Conservation (phyloP, 2,888 invertebrate genomes). For the Catocala fraxini region DNA sequence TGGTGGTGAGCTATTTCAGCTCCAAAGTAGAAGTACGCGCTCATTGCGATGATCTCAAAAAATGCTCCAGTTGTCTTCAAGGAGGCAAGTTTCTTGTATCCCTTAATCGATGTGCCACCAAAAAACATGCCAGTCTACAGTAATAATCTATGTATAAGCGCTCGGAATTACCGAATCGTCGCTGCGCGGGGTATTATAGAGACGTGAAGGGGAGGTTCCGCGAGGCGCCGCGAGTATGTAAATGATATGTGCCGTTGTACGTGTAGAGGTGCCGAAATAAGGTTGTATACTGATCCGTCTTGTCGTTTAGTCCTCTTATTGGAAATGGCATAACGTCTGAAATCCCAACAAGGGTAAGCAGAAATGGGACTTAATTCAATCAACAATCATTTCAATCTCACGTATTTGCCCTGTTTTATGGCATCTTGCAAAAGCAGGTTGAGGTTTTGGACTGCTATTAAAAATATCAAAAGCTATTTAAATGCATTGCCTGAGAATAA, state of each 20-base stretch:
- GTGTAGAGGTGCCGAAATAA: slow-evolving; percentile 6
- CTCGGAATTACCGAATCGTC: slow-evolving; percentile 39
- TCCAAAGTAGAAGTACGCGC: too few relatives aligned
- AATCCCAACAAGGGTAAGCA: too few relatives aligned
- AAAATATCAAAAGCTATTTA: too few relatives aligned
- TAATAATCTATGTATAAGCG: slow-evolving; percentile 31
- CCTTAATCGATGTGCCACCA: neutral
- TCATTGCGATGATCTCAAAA: too few relatives aligned
- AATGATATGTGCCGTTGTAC: slow-evolving; percentile 19
- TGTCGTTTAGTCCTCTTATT: neutral
- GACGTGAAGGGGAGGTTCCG: slow-evolving; percentile 29
- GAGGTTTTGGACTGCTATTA: too few relatives aligned
- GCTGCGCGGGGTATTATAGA: slow-evolving; percentile 32
- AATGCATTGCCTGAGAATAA: too few relatives aligned
- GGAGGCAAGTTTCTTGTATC: neutral
- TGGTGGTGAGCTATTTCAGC: too few relatives aligned
- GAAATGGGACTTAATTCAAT: too few relatives aligned
- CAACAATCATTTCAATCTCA: too few relatives aligned
- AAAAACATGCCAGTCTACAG: neutral
- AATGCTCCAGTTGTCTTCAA: too few relatives aligned
- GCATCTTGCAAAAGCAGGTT: too few relatives aligned
- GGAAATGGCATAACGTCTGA: neutral
- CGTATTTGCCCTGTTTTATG: too few relatives aligned
- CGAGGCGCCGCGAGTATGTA: slow-evolving; percentile 20
- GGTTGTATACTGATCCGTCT: slow-evolving; percentile 1